Evolutionary conservation across 2,797 vertebrate species (phyloP), one percentile per base, ranked within the genome.

Genomic region (Anomalospiza imberbis): DNA sequence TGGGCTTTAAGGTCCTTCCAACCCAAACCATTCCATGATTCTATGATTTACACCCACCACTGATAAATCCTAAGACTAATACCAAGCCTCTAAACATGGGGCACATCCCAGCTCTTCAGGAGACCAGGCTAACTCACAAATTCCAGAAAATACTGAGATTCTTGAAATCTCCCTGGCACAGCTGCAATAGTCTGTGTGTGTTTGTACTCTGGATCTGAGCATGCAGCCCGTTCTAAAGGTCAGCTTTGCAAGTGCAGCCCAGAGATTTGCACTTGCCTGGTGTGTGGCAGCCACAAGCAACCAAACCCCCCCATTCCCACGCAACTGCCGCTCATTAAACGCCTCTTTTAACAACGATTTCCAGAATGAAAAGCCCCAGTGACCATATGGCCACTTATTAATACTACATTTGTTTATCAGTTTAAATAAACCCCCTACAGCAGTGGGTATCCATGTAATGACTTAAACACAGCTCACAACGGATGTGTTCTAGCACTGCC

Each of bases 381-480:
- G 54, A 42, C 91, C 95, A 95, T 94, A 83, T 71, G 93, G 91
- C 87, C 65, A 29, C 78, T 94, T 63, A 90, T 81, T 91, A 93
- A 88, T 72, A 91, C 88, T 65, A 62, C 79, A 47, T 32, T 84
- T 93, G 70, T 63, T 91, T 90, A 92, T 67, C 89, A 88, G 83
- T 85, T 88, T 63, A 78, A 85, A 82, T 85, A 62, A 92, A 85
- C 17, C 28, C 76, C 78, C 48, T 8, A 2, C 12, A 44, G 90
- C 82, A 32, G 11, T 3, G 61, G 88, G 86, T 0, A 85, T 2
- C 88, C 58, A 4, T 4, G 87, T n/a, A 81, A 73, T 0, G 12
- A 40, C 53, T 44, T 16, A 15, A 63, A 19, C 16, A 15, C 72
- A 21, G 85, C 6, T 17, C 50, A 42, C 1, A 19, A 50, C 2